These are phyloP conservation scores for Tetragonula clypearis DNA, from an alignment of 1,140 invertebrate species.

Conservation along the genomic window DNA sequence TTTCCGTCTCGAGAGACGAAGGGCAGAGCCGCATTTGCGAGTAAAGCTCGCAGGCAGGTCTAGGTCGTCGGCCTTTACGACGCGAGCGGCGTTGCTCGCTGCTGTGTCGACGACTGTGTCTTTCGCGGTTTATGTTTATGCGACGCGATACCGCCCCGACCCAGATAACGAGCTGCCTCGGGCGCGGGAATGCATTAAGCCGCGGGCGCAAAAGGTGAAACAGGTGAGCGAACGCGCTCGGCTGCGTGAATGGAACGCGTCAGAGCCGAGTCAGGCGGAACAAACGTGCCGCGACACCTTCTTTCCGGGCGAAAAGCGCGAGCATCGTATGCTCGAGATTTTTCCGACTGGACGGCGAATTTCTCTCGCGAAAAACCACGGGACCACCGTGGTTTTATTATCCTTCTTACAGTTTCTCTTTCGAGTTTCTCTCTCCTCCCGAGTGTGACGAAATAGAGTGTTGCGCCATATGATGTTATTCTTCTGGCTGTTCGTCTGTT, in stretches of 20 bases:
- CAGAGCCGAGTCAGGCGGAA: slow-evolving; percentile 17
- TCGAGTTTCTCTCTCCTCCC: too few relatives aligned
- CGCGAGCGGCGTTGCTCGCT: too few relatives aligned
- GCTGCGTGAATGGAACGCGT: slow-evolving; percentile 14
- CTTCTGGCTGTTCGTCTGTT: too few relatives aligned
- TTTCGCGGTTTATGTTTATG: slow-evolving; percentile 66
- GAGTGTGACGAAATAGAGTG: too few relatives aligned
- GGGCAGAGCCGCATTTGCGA: not conserved
- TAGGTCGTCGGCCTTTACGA: slow-evolving; percentile 43
- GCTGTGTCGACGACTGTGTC: slow-evolving; percentile 19
- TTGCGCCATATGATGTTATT: too few relatives aligned
- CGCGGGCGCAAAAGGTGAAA: slow-evolving; percentile 37
- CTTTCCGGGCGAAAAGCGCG: slow-evolving; percentile 52
- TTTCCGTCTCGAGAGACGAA: not conserved
- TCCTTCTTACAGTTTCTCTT: too few relatives aligned
- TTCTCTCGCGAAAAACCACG: too few relatives aligned
- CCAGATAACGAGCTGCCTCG: slow-evolving; percentile 52
- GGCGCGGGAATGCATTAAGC: slow-evolving; percentile 45
- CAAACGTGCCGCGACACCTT: slow-evolving; percentile 56
- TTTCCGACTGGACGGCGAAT: too few relatives aligned
- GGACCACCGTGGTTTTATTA: too few relatives aligned
- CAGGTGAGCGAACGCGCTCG: slow-evolving; percentile 38
- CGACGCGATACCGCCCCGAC: slow-evolving; percentile 38
- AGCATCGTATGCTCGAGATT: too few relatives aligned
- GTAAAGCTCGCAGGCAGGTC: slow-evolving; percentile 21